phyloP scores from a whole-genome alignment of 2,113 vertebrate species.

The Pogona vitticeps region DNA sequence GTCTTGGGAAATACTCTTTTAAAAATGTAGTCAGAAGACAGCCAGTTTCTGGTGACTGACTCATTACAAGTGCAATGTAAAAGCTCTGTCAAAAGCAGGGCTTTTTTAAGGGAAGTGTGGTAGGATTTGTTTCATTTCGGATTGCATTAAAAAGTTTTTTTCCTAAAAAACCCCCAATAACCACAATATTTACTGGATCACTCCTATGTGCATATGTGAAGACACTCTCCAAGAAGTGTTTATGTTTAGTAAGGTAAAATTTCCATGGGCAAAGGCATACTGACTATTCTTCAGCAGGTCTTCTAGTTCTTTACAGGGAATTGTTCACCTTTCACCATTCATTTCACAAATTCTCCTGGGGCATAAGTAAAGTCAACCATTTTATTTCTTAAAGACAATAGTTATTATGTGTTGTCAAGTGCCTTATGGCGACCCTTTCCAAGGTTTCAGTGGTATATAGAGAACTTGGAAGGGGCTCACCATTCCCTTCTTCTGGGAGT shows the following conservation, averaged over 20 bases:
- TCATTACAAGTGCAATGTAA: too few relatives aligned
- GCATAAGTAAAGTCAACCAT: not conserved
- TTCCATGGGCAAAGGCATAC: not conserved
- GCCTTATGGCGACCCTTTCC: too few relatives aligned
- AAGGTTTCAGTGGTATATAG: too few relatives aligned
- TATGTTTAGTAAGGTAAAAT: not conserved
- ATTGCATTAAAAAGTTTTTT: not conserved
- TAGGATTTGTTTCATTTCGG: not conserved
- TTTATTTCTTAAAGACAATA: too few relatives aligned
- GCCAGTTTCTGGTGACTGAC: too few relatives aligned
- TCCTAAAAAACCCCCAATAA: not conserved
- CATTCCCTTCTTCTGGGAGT: too few relatives aligned
- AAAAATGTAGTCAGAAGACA: too few relatives aligned
- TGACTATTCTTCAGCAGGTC: not conserved
- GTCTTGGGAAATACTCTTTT: too few relatives aligned
- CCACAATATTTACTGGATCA: not conserved
- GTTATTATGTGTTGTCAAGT: too few relatives aligned
- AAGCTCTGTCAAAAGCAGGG: too few relatives aligned
- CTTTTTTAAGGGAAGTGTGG: too few relatives aligned
- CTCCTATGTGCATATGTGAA: not conserved
- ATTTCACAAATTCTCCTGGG: not conserved
- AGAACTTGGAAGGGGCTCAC: too few relatives aligned
- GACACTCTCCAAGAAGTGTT: not conserved
- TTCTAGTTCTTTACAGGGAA: not conserved
- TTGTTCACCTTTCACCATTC: not conserved